Percentiles rank a stretch among this genome's conserved stretches.
These are phyloP conservation scores for Gonocerus acuteangulatus DNA, from an alignment of 2,888 invertebrate genomes.

Conservation along the genomic window DNA sequence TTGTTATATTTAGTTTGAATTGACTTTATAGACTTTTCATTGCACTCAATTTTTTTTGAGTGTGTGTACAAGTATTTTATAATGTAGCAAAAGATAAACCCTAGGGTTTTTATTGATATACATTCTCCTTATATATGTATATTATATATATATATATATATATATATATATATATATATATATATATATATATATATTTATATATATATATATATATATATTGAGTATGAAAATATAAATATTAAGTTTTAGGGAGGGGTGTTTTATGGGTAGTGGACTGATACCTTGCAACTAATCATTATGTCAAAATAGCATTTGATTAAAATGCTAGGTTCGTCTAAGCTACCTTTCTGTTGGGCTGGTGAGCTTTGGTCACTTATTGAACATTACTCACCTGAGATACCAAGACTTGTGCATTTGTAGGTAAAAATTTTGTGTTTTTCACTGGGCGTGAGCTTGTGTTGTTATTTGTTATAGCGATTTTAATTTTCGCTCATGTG, in stretches of 20 bases:
- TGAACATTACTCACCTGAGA: slow-evolving; percentile 8
- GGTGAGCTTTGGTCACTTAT: slow-evolving; percentile 14
- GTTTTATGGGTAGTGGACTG: slow-evolving; percentile 31
- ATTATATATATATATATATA: not conserved
- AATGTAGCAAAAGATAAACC: not conserved
- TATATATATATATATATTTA: too few species aligned
- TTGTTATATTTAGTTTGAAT: slow-evolving; percentile 13
- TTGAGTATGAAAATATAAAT: not conserved
- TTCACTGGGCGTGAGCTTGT: slow-evolving; percentile 2
- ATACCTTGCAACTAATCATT: slow-evolving; percentile 26
- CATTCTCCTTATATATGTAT: not conserved
- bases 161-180: too few species aligned
- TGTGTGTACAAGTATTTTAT: slow-evolving; percentile 10
- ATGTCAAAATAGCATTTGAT: slow-evolving; percentile 7
- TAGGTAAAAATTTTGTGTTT: slow-evolving; percentile 22
- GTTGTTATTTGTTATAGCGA: slow-evolving; percentile 20
- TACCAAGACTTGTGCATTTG: slow-evolving; percentile 23
- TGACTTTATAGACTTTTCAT: slow-evolving; percentile 6
- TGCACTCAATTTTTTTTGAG: not conserved
- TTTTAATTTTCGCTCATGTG: slow-evolving; percentile 24
- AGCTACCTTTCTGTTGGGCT: not conserved
- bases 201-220: too few species aligned
- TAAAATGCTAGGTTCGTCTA: slow-evolving; percentile 20
- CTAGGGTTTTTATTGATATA: too few species aligned
- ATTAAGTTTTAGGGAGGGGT: slow-evolving; percentile 4